A percentile compares a stretch with the other conserved stretches of the same genome.
These are phyloP conservation scores for Scomberomorus guttatus DNA, from an alignment of 2,797 vertebrate species.

Conservation along the genomic window DNA sequence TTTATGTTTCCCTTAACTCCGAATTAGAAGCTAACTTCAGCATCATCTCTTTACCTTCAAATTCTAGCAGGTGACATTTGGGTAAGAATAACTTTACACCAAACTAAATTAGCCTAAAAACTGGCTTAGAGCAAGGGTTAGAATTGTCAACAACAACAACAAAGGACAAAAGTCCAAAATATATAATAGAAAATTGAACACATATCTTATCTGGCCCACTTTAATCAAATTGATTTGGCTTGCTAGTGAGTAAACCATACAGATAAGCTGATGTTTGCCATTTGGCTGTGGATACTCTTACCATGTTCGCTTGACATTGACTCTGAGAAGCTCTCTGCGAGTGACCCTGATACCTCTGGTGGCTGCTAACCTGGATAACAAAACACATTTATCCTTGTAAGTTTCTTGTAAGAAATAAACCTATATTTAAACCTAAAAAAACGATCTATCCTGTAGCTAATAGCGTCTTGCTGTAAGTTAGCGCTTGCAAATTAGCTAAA, in stretches of 20 bases:
- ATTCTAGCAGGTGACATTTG: neutral
- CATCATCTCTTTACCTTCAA: neutral
- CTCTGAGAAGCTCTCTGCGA: constrained; percentile 88
- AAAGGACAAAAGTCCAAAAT: too few species aligned
- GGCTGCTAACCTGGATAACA: constrained; percentile 86
- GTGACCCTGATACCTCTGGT: constrained; percentile 85
- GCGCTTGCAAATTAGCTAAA: neutral
- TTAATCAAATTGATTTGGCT: neutral
- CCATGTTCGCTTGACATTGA: constrained; percentile 88
- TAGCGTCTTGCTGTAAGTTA: neutral
- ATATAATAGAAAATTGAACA: neutral
- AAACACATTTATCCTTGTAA: constrained; percentile 8
- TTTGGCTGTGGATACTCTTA: constrained; percentile 57
- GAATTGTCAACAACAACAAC: too few species aligned
- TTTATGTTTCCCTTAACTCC: too few species aligned
- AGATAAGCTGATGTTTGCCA: neutral
- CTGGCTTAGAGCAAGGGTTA: neutral
- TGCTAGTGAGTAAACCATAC: neutral
- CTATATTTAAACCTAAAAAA: neutral
- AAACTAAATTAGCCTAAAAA: neutral
- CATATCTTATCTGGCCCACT: neutral
- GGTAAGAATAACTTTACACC: neutral
- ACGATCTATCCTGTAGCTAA: neutral
- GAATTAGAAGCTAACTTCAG: too few species aligned
- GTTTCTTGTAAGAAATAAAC: neutral